These are phyloP conservation scores for Sebastes cheni DNA, from an alignment of 2,797 vertebrate genomes.

Conservation along the genomic window DNA sequence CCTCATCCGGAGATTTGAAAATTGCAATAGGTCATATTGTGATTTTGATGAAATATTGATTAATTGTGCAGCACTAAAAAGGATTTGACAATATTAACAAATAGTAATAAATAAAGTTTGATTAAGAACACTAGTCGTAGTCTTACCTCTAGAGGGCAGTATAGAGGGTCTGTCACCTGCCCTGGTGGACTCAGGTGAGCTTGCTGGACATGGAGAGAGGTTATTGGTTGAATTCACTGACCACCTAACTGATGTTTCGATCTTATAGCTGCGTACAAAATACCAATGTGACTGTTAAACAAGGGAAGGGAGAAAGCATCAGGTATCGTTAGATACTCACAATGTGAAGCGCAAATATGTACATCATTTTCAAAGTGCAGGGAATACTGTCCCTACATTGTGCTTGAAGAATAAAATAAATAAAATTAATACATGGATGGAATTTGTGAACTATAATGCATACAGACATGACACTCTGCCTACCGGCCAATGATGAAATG, in stretches of 20 bases:
- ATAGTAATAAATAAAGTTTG: not conserved
- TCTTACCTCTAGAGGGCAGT: constrained; percentile 67
- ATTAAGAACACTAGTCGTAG: not conserved
- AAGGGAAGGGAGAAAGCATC: constrained; percentile 68
- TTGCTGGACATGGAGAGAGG: constrained; percentile 84
- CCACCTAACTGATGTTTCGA: constrained; percentile 85
- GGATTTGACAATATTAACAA: not conserved
- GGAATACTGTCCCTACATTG: not conserved
- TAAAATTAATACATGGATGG: not conserved
- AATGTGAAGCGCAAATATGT: constrained; percentile 25
- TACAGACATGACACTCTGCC: constrained; percentile 49
- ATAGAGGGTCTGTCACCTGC: constrained; percentile 53
- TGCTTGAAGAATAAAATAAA: not conserved
- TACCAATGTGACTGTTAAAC: constrained; percentile 71
- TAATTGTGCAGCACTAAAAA: no score
- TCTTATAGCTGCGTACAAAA: constrained; percentile 88
- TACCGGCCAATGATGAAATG: constrained; percentile 93
- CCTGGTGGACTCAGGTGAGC: constrained; percentile 54
- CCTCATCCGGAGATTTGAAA: no score
- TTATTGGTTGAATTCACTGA: constrained; percentile 85
- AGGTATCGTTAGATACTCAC: constrained; percentile 57
- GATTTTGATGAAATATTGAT: no score
- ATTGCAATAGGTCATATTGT: no score
- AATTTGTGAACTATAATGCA: not conserved
- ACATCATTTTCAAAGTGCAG: constrained; percentile 5